Base-by-base conservation (phyloP, 2,888 invertebrate genomes). In the Acanthosepion lycidas region DNA sequence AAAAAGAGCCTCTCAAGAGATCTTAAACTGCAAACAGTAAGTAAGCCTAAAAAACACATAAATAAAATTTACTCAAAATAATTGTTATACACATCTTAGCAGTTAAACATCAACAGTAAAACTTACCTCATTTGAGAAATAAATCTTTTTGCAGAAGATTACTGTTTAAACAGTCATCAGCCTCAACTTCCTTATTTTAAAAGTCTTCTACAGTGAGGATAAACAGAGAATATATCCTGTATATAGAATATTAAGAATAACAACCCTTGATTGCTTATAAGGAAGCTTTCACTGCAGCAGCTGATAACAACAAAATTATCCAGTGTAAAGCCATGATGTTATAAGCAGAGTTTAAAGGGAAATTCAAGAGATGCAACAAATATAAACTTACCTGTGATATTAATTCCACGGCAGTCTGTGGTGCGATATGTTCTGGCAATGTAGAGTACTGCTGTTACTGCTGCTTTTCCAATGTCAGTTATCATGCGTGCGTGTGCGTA, bases 331-430 rank as follows among this genome's bases (percentile, higher is more conserved):
- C 18, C 78, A 33, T 78, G 12, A 78, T 78, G 78, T n/a, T 78
- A n/a, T 78, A 78, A 78, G 78, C 78, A 33, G 78, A 33, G 78
- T 78, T 78, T 78, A 78, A 78, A 78, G 12, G n/a, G 33, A 33
- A 78, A 78, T 78, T 78, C n/a, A 78, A n/a, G 78, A 78, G 78
- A 78, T n/a, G n/a, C 78, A 78, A 78, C 78, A 78, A 78, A 78
- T 78, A 78, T 78, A 78, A 78, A 78, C 78, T 78, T 78, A 78
- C 78, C 78, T 78, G 78, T 78, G 78, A 78, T 78, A 78, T 78
- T 78, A 78, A 78, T 78, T 78, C 78, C 78, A 78, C 78, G 78
- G 78, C 78, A 78, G 78, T 78, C 78, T 78, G 78, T 78, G 78
- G 78, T 78, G 78, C 78, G 78, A 78, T 78, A 78, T 78, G 78